phyloP scores from a whole-genome alignment of 2,797 vertebrate species.

The Chromis chromis region DNA sequence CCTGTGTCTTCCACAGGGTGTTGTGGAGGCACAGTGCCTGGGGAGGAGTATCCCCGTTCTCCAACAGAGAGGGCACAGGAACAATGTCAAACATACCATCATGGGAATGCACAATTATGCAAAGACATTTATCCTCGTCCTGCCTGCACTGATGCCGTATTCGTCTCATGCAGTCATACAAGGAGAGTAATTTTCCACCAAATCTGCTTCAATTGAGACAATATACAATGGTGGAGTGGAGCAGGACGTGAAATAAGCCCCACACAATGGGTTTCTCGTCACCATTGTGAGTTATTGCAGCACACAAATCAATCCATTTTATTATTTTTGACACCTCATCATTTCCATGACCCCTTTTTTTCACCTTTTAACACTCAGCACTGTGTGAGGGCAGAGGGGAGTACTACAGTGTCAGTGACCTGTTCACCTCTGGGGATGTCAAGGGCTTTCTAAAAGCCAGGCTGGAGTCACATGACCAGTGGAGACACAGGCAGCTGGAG shows the following conservation, averaged over 20 bases:
- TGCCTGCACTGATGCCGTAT: slow-evolving; percentile 28
- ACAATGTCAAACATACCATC: slow-evolving; percentile 78
- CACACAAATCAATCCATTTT: slow-evolving; percentile 71
- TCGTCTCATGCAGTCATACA: slow-evolving; percentile 29
- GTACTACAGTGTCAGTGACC: slow-evolving; percentile 62
- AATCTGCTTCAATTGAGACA: slow-evolving; percentile 51
- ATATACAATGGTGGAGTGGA: slow-evolving; percentile 40
- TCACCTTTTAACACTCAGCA: slow-evolving; percentile 43
- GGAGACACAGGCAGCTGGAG: slow-evolving; percentile 43
- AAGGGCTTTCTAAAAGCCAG: slow-evolving; percentile 46
- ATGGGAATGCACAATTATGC: slow-evolving; percentile 67
- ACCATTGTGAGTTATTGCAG: slow-evolving; percentile 57
- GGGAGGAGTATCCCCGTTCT: slow-evolving; percentile 56
- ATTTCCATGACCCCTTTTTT: slow-evolving; percentile 57
- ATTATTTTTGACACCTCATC: slow-evolving; percentile 73
- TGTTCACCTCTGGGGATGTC: slow-evolving; percentile 55
- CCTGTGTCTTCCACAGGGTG: slow-evolving; percentile 64
- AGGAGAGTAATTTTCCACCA: slow-evolving; percentile 52
- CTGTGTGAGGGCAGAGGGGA: slow-evolving; percentile 44
- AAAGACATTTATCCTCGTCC: slow-evolving; percentile 65
- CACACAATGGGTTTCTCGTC: slow-evolving; percentile 50
- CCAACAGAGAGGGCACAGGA: slow-evolving; percentile 66
- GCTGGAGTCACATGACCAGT: slow-evolving; percentile 55
- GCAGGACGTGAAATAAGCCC: slow-evolving; percentile 43
- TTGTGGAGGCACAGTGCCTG: slow-evolving; percentile 50